Conservation (phyloP, 2,888 invertebrate genomes). For the Gandaritis pyraliata region DNA sequence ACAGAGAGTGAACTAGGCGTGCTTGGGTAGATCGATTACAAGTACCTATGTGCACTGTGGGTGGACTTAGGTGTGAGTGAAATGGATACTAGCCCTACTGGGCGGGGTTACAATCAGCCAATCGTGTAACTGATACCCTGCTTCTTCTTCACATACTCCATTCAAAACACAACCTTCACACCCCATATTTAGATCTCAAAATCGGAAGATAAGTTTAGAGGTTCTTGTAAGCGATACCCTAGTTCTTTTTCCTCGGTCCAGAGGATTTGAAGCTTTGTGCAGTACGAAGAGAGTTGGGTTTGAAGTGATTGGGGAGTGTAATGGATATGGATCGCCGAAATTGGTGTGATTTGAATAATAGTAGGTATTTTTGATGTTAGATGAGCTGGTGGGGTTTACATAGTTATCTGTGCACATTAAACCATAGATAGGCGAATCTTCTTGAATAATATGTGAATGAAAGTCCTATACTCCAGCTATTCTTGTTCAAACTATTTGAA, state of each 20-base stretch:
- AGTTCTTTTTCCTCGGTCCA: constrained; percentile 58
- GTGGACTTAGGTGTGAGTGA: constrained; percentile 75
- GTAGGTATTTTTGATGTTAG: constrained; percentile 30
- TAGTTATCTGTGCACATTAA: constrained; percentile 1
- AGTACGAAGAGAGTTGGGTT: constrained; percentile 41
- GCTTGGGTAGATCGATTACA: constrained; percentile 57
- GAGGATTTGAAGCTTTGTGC: constrained; percentile 48
- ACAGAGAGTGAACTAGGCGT: constrained; percentile 46
- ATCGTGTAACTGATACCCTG: constrained; percentile 83
- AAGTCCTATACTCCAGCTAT: too few species aligned
- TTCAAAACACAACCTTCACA: constrained; percentile 37
- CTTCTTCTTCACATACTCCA: constrained; percentile 64
- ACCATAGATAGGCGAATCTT: too few species aligned
- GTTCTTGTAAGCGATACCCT: constrained; percentile 78
- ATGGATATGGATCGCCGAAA: constrained; percentile 70
- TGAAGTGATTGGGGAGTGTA: constrained; percentile 52
- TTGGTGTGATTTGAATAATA: constrained; percentile 52
- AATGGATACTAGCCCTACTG: constrained; percentile 73
- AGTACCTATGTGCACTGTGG: constrained; percentile 60
- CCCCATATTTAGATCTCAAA: constrained; percentile 43
- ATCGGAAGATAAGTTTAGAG: constrained; percentile 30
- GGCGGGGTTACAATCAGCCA: constrained; percentile 78
- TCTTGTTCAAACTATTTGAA: too few species aligned
- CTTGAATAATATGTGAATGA: too few species aligned
- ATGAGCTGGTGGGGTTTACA: constrained; percentile 18